Conservation (phyloP, 2,888 invertebrate species). For the Onthophagus sagittarius region DNA sequence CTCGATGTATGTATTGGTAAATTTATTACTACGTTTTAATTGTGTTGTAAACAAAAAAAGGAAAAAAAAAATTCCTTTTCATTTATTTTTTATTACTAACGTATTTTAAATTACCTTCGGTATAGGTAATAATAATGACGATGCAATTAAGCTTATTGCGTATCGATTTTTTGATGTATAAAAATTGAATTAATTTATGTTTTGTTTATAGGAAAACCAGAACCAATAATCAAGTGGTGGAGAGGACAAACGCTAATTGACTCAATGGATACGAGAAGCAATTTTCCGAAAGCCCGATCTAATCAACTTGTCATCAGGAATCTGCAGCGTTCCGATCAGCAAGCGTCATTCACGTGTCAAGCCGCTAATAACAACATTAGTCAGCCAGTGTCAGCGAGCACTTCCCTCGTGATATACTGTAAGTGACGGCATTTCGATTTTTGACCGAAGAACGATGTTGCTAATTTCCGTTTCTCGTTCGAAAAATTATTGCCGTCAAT, state of each 20-base stretch:
- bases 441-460: not conserved
- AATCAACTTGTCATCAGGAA: constrained; percentile 59
- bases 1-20: not conserved
- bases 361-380: constrained; percentile 73
- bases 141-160: too few relatives aligned
- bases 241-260: constrained; percentile 63
- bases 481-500: not conserved
- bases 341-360: constrained; percentile 72
- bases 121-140: too few relatives aligned
- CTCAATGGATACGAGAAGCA: constrained; percentile 54
- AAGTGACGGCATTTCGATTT: constrained; percentile 46
- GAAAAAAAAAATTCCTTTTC: too few relatives aligned
- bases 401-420: constrained; percentile 74
- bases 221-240: constrained; percentile 74
- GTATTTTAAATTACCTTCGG: too few relatives aligned
- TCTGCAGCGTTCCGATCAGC: constrained; percentile 67
- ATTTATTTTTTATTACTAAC: too few relatives aligned
- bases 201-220: constrained; percentile 61
- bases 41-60: not conserved
- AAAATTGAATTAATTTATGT: not conserved
- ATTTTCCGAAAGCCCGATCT: constrained; percentile 53
- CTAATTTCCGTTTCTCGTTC: not conserved
- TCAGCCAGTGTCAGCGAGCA: constrained; percentile 63
- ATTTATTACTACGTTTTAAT: not conserved
- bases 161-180: too few relatives aligned